These are phyloP conservation scores for Steinernema carpocapsae DNA, from an alignment of 2,888 invertebrate species.

Conservation along the genomic window DNA sequence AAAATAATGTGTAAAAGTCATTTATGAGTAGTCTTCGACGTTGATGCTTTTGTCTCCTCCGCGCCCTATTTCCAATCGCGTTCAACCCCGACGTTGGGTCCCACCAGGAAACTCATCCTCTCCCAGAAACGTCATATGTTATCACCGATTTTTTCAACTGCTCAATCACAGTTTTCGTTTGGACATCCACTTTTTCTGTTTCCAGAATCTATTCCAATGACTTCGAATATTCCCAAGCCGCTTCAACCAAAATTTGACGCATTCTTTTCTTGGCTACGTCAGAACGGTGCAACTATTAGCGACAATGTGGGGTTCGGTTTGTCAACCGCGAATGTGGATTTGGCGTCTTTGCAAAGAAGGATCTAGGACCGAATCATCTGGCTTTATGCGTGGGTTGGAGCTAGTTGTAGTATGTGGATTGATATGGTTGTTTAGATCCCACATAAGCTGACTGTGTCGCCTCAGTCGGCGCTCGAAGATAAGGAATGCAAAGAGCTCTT, in stretches of 20 bases:
- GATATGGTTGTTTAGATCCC: not conserved
- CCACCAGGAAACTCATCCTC: conserved; percentile 4
- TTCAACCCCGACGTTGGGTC: not conserved
- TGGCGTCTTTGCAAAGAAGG: conserved; percentile 7
- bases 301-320: conserved; percentile 18
- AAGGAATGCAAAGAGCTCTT: not conserved
- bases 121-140: conserved; percentile 5
- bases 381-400: not conserved
- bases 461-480: conserved; percentile 25
- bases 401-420: not conserved
- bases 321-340: conserved; percentile 20
- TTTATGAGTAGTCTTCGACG: too few relatives aligned
- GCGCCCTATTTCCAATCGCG: not conserved
- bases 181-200: not conserved
- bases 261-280: conserved; percentile 11
- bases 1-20: too few relatives aligned
- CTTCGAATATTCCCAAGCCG: conserved; percentile 3
- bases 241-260: conserved; percentile 13
- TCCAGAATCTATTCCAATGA: not conserved
- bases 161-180: too few relatives aligned
- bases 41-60: not conserved
- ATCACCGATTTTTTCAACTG: not conserved
- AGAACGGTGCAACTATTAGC: conserved; percentile 1
- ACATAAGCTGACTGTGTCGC: conserved; percentile 20
- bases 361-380: conserved; percentile 6